Conservation (phyloP, 1,140 invertebrate species). For the Acarapis woodi region DNA sequence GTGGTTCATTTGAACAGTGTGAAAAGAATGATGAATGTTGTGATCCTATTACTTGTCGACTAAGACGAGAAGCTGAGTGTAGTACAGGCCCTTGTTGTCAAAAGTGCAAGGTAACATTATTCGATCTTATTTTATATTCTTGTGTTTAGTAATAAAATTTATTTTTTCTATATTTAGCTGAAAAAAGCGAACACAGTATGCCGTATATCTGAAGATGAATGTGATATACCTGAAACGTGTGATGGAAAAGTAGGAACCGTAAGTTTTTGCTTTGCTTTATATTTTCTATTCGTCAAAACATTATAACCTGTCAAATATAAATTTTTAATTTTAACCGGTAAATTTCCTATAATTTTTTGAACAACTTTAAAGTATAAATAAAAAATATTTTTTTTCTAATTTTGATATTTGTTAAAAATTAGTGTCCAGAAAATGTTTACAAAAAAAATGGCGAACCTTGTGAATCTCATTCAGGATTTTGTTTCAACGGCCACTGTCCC, state of each 20-base stretch:
- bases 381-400: background rate
- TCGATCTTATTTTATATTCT: background rate
- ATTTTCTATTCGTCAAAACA: background rate
- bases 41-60: constrained; percentile 73
- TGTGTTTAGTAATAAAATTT: too few relatives aligned
- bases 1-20: constrained; percentile 50
- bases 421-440: constrained; percentile 58
- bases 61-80: constrained; percentile 66
- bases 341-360: background rate
- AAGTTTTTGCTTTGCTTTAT: constrained; percentile 4
- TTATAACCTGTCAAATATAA: background rate
- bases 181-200: constrained; percentile 41
- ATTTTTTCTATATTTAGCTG: constrained; percentile 25
- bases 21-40: constrained; percentile 59
- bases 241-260: constrained; percentile 39
- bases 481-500: constrained; percentile 67
- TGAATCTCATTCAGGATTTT: constrained; percentile 35
- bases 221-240: constrained; percentile 75
- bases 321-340: background rate
- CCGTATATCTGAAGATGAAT: constrained; percentile 53
- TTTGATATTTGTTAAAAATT: too few relatives aligned
- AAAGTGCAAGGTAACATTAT: constrained; percentile 40
- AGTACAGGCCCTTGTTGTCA: constrained; percentile 69
- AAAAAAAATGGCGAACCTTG: constrained; percentile 70
- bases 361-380: background rate